phyloP scores from a whole-genome alignment of 2,113 vertebrate genomes.

The Onychostruthus taczanowskii region DNA sequence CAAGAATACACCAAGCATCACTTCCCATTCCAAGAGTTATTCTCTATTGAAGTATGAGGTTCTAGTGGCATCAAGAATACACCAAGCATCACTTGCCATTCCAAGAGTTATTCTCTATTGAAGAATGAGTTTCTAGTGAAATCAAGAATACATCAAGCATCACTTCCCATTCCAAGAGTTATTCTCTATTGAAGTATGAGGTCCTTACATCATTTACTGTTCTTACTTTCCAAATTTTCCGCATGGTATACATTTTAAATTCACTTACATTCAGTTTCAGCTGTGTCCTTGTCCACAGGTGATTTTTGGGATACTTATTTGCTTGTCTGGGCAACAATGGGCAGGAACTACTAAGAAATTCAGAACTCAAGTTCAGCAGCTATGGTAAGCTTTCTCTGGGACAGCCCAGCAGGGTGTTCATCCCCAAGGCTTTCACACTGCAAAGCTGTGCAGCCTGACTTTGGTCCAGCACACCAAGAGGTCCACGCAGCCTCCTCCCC shows the following conservation, averaged over 20 bases:
- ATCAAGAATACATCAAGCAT: not conserved
- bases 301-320: not conserved
- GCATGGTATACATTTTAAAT: fast-evolving
- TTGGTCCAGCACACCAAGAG: not conserved
- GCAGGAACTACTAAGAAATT: not conserved
- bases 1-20: not conserved
- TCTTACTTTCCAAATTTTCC: not conserved
- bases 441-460: not conserved
- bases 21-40: not conserved
- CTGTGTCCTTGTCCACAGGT: not conserved
- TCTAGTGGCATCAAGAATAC: not conserved
- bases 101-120: not conserved
- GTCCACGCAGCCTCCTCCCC: not conserved
- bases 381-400: not conserved
- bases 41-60: not conserved
- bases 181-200: not conserved
- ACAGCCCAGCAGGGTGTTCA: not conserved
- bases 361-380: not conserved
- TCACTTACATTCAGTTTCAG: not conserved
- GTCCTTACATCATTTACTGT: not conserved
- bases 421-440: not conserved
- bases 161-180: not conserved
- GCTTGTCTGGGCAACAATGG: not conserved
- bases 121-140: not conserved
- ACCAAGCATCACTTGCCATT: not conserved